Conservation (phyloP, 2,888 invertebrate species). For the Meandrusa payeni region DNA sequence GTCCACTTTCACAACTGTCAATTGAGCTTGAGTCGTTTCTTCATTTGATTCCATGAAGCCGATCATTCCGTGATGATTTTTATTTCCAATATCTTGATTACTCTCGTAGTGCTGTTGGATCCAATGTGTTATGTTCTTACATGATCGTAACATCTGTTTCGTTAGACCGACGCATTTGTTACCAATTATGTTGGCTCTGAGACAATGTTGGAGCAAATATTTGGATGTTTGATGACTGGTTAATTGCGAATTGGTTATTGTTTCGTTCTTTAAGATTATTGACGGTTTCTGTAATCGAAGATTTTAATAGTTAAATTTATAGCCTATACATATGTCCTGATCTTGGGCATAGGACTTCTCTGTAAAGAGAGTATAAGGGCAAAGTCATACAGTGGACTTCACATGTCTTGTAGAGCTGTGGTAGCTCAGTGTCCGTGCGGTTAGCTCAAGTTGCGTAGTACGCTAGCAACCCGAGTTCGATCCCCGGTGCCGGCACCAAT, state of each 20-base stretch:
- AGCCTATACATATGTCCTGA: no score
- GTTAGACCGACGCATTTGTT: constrained; percentile 61
- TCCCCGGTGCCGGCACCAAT: no score
- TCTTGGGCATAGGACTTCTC: no score
- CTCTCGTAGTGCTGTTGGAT: constrained; percentile 59
- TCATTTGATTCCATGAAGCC: constrained; percentile 30
- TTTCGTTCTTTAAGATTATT: constrained; percentile 43
- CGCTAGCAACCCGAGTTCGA: no score
- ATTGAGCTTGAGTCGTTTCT: constrained; percentile 30
- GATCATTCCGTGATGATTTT: constrained; percentile 34
- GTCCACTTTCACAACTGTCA: constrained; percentile 43
- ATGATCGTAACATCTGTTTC: constrained; percentile 51
- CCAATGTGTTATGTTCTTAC: constrained; percentile 56
- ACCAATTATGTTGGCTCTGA: constrained; percentile 62
- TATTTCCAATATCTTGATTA: constrained; percentile 29
- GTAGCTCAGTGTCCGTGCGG: no score
- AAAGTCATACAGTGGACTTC: no score
- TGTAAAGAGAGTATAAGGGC: no score
- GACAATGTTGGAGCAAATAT: constrained; percentile 51
- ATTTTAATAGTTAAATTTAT: not conserved
- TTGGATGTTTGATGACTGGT: constrained; percentile 52
- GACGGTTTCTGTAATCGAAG: constrained; percentile 53
- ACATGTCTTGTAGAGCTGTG: no score
- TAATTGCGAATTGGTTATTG: constrained; percentile 36
- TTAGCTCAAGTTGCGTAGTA: no score